These are phyloP conservation scores for Melitaea cinxia DNA, from an alignment of 1,140 invertebrate species.

Conservation along the genomic window DNA sequence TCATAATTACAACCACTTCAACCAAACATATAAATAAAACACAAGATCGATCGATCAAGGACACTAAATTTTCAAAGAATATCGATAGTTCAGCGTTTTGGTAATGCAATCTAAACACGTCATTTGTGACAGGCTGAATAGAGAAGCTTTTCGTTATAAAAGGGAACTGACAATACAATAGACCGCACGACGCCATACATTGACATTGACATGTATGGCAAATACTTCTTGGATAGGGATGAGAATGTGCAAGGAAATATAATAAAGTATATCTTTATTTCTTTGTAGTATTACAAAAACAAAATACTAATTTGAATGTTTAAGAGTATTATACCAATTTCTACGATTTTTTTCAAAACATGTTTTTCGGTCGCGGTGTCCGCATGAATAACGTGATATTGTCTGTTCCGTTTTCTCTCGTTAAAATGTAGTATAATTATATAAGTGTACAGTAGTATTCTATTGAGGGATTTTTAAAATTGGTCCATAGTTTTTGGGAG, in stretches of 20 bases:
- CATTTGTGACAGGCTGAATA: slow-evolving; percentile 33
- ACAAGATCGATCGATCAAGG: neutral
- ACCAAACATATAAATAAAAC: neutral
- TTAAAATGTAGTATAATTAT: no score
- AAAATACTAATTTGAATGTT: no score
- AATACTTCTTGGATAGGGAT: slow-evolving; percentile 21
- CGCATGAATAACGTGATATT: no score
- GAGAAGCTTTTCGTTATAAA: slow-evolving; percentile 34
- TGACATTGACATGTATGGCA: slow-evolving; percentile 39
- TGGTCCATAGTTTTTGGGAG: no score
- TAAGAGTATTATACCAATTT: no score
- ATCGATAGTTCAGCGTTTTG: slow-evolving; percentile 12
- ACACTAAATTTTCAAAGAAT: slow-evolving; percentile 21
- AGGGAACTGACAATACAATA: slow-evolving; percentile 28
- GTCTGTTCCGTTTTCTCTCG: no score
- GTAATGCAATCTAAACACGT: slow-evolving; percentile 48
- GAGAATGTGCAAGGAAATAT: slow-evolving; percentile 9
- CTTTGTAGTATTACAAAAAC: neutral
- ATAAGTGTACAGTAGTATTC: no score
- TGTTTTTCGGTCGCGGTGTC: no score
- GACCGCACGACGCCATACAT: slow-evolving; percentile 13
- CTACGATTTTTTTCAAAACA: no score
- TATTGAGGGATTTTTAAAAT: no score
- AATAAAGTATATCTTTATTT: neutral
- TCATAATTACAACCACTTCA: neutral